A percentile compares a stretch with the other conserved stretches of the same genome.
Evolutionary conservation across 2,797 vertebrate genomes (phyloP).

Genomic region (Zenarchopterus dispar): DNA sequence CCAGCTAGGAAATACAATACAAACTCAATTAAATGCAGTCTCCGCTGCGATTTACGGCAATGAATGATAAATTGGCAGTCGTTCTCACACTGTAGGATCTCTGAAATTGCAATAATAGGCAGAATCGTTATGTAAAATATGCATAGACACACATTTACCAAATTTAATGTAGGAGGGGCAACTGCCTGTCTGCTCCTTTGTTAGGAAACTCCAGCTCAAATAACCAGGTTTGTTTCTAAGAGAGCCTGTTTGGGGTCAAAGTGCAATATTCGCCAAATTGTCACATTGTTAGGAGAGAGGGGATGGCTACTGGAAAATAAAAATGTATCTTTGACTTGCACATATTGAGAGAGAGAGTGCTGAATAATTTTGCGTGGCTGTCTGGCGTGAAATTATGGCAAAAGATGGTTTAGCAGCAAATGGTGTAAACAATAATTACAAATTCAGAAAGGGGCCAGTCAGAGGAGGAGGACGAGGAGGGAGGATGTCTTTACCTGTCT

Average conservation of each 20-base stretch:
- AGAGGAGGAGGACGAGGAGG: not conserved
- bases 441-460: slow-evolving; percentile 19
- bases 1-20: slow-evolving; percentile 80
- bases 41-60: slow-evolving; percentile 76
- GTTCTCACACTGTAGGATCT: slow-evolving; percentile 71
- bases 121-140: slow-evolving; percentile 74
- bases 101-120: slow-evolving; percentile 74
- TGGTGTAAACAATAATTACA: slow-evolving; percentile 71
- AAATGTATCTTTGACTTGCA: slow-evolving; percentile 48
- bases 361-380: slow-evolving; percentile 66
- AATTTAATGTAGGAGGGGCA: slow-evolving; percentile 67
- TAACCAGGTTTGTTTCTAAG: slow-evolving; percentile 65
- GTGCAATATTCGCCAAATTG: slow-evolving; percentile 53
- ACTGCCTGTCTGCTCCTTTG: slow-evolving; percentile 57
- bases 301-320: slow-evolving; percentile 30
- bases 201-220: slow-evolving; percentile 61
- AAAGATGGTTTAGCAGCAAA: slow-evolving; percentile 64
- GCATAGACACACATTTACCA: slow-evolving; percentile 68
- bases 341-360: slow-evolving; percentile 55
- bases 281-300: slow-evolving; percentile 50
- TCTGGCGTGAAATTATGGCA: slow-evolving; percentile 65
- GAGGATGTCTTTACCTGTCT: too few relatives aligned
- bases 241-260: slow-evolving; percentile 68
- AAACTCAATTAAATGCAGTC: slow-evolving; percentile 79
- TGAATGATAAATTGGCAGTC: slow-evolving; percentile 76